Evolutionary conservation across 1,140 invertebrate species (phyloP).

Genomic region (Onthophagus taurus): DNA sequence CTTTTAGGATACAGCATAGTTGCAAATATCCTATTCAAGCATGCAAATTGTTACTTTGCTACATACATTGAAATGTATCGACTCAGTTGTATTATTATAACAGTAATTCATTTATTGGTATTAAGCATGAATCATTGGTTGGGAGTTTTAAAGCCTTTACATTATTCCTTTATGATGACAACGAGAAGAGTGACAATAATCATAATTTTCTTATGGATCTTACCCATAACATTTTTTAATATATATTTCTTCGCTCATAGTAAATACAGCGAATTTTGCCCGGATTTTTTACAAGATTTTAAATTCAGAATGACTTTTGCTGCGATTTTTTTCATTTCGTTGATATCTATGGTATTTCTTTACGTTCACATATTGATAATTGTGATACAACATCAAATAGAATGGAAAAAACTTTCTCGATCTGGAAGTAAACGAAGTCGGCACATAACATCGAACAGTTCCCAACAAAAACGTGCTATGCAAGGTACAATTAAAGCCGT

Average conservation of each 20-base stretch:
- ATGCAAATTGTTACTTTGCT: conserved; percentile 19
- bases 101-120: conserved; percentile 53
- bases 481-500: conserved; percentile 53
- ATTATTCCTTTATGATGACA: conserved; percentile 49
- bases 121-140: conserved; percentile 61
- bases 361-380: conserved; percentile 51
- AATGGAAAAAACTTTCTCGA: conserved; percentile 37
- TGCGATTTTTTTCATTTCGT: conserved; percentile 40
- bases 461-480: conserved; percentile 30
- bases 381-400: conserved; percentile 43
- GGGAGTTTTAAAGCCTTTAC: conserved; percentile 49
- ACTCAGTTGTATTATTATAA: conserved; percentile 47
- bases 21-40: conserved; percentile 40
- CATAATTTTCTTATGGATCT: conserved; percentile 46
- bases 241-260: conserved; percentile 19
- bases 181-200: conserved; percentile 37
- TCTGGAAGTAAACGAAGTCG: conserved; percentile 26
- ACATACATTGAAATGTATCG: conserved; percentile 44
- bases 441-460: conserved; percentile 16
- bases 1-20: conserved; percentile 43
- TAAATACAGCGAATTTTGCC: conserved; percentile 21
- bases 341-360: conserved; percentile 48
- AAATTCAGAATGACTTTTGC: conserved; percentile 43
- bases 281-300: conserved; percentile 35
- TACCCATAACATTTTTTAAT: conserved; percentile 43